These are phyloP conservation scores for Synergus laeviventris DNA, from an alignment of 2,888 invertebrate genomes.

Conservation along the genomic window DNA sequence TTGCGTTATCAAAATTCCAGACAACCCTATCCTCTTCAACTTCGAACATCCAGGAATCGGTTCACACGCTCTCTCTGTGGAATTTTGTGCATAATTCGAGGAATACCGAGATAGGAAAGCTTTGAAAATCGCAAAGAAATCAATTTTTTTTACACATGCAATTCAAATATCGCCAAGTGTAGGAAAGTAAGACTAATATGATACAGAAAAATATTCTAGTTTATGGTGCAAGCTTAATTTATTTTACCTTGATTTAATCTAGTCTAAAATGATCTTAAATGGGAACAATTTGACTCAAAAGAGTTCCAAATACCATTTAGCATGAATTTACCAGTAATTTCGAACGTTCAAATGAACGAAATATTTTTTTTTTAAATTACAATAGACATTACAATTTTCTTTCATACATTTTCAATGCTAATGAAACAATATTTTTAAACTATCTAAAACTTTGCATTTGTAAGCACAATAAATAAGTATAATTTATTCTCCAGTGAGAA, in stretches of 20 bases:
- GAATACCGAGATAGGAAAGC: constrained; percentile 9
- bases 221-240: too few relatives aligned
- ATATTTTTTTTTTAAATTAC: too few relatives aligned
- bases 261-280: too few relatives aligned
- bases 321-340: too few relatives aligned
- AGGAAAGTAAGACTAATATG: background rate
- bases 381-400: too few relatives aligned
- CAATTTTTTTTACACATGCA: background rate
- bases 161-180: background rate
- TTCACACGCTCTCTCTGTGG: constrained; percentile 31
- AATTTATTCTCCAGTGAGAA: constrained; percentile 19
- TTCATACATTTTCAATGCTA: too few relatives aligned
- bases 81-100: constrained; percentile 32
- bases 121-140: background rate
- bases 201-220: too few relatives aligned
- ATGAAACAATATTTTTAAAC: too few relatives aligned
- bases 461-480: constrained; percentile 38
- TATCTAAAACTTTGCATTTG: constrained; percentile 39
- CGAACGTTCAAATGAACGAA: too few relatives aligned
- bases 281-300: too few relatives aligned
- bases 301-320: too few relatives aligned
- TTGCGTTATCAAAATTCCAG: constrained; percentile 64
- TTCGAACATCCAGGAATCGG: constrained; percentile 11
- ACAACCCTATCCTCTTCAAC: constrained; percentile 45
- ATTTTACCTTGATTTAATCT: too few relatives aligned